Evolutionary conservation across 2,797 vertebrate species (phyloP).

Genomic region (Sphenodon punctatus): DNA sequence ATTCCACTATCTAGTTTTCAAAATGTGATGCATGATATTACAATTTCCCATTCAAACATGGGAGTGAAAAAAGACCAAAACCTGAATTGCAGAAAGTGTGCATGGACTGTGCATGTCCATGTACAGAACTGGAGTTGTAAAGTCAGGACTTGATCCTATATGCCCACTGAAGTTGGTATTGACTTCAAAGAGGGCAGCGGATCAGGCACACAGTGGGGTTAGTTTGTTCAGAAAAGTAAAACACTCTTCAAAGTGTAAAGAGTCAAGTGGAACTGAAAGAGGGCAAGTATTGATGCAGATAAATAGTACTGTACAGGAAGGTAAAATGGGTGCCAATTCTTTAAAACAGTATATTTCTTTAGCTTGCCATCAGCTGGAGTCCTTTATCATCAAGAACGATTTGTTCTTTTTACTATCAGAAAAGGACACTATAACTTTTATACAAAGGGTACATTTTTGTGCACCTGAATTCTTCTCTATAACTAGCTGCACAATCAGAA

Average conservation of each 20-base stretch:
- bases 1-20: not conserved
- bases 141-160: too few relatives aligned
- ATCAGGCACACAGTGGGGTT: too few relatives aligned
- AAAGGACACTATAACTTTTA: not conserved
- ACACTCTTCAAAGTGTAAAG: not conserved
- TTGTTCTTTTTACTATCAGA: not conserved
- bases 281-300: not conserved
- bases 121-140: not conserved
- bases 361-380: not conserved
- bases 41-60: not conserved
- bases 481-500: not conserved
- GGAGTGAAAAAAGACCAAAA: not conserved
- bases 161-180: too few relatives aligned
- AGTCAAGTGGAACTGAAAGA: not conserved
- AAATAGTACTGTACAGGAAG: not conserved
- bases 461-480: not conserved
- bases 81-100: too few relatives aligned
- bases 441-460: not conserved
- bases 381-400: not conserved
- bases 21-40: not conserved
- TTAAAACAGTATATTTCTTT: slow-evolving; percentile 1
- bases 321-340: not conserved
- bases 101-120: too few relatives aligned
- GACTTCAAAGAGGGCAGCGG: too few relatives aligned
- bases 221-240: too few relatives aligned